Evolutionary conservation across 2,888 invertebrate genomes (phyloP), one percentile per base, ranked within the genome.

Genomic region (Litoditis marina): DNA sequence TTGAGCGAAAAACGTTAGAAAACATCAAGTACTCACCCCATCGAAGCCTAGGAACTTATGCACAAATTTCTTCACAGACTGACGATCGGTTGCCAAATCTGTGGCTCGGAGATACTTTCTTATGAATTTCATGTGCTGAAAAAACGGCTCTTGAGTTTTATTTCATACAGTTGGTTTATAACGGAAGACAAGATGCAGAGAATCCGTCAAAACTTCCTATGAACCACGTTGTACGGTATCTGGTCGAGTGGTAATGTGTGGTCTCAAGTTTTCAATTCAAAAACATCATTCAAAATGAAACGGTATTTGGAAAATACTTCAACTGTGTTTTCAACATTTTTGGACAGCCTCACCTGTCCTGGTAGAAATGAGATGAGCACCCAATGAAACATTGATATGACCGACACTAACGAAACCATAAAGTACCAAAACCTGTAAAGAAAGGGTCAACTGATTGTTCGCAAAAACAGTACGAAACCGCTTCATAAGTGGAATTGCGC

Each of bases 11-110:
- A n/a, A n/a, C n/a, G n/a, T 7, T 44, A 16, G 30, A 5, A 30
- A 56, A 28, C 46, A n/a, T 36, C 11, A 32, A 22, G n/a, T n/a
- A 46, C 67, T 49, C 56, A 74, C 73, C 54, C 73, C 73, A 65
- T 83, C 83, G 57, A 74, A 79, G 52, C 83, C 83, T 39, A 83
- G 77, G 64, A 82, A 83, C 60, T 83, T 83, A 73, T 82, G 81
- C 51, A 82, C 82, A 68, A 83, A 83, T 68, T 83, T 83, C 67
- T 82, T 81, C 56, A 82, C 80, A 44, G 82, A 83, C 68, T 81
- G 81, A 42, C 83, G 71, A 65, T 83, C 83, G 11, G 83, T 83
- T 31, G 83, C 82, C 51, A 83, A 69, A 66, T 83, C 83, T 28
- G 83, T 83, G 30, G 83, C 83, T 59, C 83, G 72, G 34, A 83